Evolutionary conservation across 2,888 invertebrate species (phyloP).

Genomic region (Parnassius mnemosyne): DNA sequence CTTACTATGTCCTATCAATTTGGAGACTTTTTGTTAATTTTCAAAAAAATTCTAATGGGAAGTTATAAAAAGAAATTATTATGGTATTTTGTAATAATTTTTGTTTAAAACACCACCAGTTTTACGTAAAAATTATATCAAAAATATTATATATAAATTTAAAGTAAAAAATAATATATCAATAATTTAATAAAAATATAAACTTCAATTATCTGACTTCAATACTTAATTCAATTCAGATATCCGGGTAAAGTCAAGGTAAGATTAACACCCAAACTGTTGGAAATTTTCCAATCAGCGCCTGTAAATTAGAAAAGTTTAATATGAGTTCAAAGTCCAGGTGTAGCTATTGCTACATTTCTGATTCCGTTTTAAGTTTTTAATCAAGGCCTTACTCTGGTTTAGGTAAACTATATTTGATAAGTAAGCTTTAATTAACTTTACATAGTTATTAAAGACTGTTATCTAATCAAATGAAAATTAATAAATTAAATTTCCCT

Average conservation of each 20-base stretch:
- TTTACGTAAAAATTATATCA: no score
- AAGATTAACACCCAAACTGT: conserved; percentile 76
- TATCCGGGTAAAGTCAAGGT: conserved; percentile 66
- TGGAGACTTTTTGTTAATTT: no score
- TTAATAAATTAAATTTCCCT: no score
- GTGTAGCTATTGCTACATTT: conserved; percentile 70
- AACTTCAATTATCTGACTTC: conserved; percentile 7
- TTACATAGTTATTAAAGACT: no score
- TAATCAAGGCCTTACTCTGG: conserved; percentile 42
- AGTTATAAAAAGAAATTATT: no score
- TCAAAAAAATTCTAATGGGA: no score
- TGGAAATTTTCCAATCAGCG: conserved; percentile 78
- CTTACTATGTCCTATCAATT: no score
- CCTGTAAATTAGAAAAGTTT: conserved; percentile 80
- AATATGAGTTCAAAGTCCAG: conserved; percentile 79
- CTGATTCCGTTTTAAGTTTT: conserved; percentile 58
- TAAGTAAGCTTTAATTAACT: no score
- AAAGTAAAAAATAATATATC: background rate
- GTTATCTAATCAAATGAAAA: no score
- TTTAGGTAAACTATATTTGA: background rate
- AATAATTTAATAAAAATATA: background rate
- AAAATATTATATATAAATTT: no score
- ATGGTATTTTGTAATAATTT: no score
- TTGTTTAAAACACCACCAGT: no score
- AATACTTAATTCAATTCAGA: conserved; percentile 57